phyloP scores from a whole-genome alignment of 2,113 vertebrate genomes.

The Calcarius ornatus region DNA sequence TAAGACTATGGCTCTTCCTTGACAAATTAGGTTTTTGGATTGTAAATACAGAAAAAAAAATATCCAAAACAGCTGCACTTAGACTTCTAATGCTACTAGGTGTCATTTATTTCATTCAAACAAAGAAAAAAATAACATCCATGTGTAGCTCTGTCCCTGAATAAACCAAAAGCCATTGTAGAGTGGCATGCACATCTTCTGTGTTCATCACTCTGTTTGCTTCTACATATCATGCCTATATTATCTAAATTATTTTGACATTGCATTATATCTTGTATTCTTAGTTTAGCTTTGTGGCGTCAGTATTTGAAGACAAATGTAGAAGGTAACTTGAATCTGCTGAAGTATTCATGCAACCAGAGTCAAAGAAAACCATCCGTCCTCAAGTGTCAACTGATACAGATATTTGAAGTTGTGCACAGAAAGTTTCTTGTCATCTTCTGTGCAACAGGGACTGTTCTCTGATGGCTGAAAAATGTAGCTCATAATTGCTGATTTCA shows the following conservation, averaged over 20 bases:
- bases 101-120: background rate
- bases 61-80: background rate
- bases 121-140: background rate
- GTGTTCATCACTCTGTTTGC: background rate
- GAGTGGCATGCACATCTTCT: background rate
- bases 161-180: background rate
- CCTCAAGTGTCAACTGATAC: fast-evolving
- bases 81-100: background rate
- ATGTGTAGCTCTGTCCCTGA: background rate
- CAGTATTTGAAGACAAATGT: background rate
- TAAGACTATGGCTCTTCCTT: background rate
- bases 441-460: background rate
- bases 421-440: background rate
- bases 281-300: background rate
- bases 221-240: background rate
- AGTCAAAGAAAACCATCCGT: background rate
- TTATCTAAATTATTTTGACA: background rate
- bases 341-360: background rate
- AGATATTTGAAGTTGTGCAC: background rate
- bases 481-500: background rate
- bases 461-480: background rate
- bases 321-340: background rate
- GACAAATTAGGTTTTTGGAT: background rate
- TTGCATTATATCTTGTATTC: background rate
- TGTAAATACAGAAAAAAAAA: background rate